These are phyloP conservation scores for Tribolium freemani DNA, from an alignment of 2,888 invertebrate species.

Conservation along the genomic window DNA sequence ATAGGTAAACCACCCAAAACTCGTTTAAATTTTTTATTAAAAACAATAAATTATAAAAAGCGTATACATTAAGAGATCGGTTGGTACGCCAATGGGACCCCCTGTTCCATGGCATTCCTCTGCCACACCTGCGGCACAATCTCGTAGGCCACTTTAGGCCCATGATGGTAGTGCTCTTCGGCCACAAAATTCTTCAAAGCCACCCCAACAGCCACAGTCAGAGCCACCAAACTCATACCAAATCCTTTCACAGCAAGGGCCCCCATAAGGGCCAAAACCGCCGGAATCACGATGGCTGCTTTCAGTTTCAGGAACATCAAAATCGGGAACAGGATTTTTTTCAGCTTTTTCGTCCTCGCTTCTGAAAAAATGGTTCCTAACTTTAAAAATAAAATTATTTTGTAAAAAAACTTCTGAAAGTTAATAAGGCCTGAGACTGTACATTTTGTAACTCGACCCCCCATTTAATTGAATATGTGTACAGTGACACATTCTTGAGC, in stretches of 20 bases:
- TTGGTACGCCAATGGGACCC: constrained; percentile 46
- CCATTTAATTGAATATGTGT: no score
- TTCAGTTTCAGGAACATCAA: constrained; percentile 75
- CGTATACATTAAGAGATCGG: neutral
- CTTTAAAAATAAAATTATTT: neutral
- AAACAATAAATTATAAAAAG: no score
- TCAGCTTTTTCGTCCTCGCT: constrained; percentile 73
- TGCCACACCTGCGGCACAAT: constrained; percentile 59
- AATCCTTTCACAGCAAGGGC: constrained; percentile 77
- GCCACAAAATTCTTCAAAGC: constrained; percentile 64
- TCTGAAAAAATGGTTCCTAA: constrained; percentile 69
- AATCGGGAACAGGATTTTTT: constrained; percentile 75
- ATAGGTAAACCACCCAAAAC: no score
- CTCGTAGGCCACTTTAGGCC: constrained; percentile 63
- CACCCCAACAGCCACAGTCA: constrained; percentile 72
- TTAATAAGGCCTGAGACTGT: no score
- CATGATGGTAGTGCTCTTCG: constrained; percentile 25
- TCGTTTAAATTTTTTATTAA: no score
- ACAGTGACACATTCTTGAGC: no score
- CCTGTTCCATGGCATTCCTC: constrained; percentile 61
- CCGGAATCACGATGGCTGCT: constrained; percentile 73
- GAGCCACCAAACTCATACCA: constrained; percentile 74
- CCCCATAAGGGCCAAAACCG: constrained; percentile 74
- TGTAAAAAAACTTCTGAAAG: no score
- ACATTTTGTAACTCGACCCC: no score